Evolutionary conservation across 2,797 vertebrate species (phyloP).

Genomic region (Molothrus ater): DNA sequence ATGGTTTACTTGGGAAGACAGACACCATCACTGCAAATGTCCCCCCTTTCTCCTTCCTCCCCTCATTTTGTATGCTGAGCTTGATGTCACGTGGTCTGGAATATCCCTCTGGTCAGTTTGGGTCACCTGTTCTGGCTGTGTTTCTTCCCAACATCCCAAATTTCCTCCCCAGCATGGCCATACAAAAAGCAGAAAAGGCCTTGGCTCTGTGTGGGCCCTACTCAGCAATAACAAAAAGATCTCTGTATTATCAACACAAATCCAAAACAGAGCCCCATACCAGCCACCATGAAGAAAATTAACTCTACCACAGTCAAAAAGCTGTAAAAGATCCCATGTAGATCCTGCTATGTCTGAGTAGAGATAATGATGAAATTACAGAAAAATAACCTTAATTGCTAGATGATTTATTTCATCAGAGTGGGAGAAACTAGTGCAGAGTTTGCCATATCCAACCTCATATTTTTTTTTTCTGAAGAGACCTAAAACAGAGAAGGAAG

Average conservation of each 20-base stretch:
- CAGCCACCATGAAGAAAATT: not conserved
- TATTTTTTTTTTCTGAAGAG: not conserved
- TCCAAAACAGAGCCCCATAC: not conserved
- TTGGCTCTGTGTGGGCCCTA: not conserved
- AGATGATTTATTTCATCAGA: not conserved
- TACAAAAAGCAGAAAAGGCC: not conserved
- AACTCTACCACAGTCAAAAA: not conserved
- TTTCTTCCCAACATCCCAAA: not conserved
- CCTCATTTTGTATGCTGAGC: not conserved
- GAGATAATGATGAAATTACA: not conserved
- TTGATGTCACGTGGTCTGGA: not conserved
- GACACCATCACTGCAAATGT: not conserved
- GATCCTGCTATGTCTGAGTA: not conserved
- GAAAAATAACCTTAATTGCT: not conserved
- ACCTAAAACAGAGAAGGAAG: not conserved
- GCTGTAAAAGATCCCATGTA: not conserved
- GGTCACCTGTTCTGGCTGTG: not conserved
- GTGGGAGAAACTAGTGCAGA: not conserved
- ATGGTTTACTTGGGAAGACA: not conserved
- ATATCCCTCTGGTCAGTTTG: not conserved
- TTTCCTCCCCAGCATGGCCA: accelerated
- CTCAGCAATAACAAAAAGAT: not conserved
- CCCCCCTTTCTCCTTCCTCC: accelerated
- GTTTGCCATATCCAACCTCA: not conserved
- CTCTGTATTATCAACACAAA: not conserved